Conservation (phyloP, 1,140 invertebrate species). For the Hetaerina americana region DNA sequence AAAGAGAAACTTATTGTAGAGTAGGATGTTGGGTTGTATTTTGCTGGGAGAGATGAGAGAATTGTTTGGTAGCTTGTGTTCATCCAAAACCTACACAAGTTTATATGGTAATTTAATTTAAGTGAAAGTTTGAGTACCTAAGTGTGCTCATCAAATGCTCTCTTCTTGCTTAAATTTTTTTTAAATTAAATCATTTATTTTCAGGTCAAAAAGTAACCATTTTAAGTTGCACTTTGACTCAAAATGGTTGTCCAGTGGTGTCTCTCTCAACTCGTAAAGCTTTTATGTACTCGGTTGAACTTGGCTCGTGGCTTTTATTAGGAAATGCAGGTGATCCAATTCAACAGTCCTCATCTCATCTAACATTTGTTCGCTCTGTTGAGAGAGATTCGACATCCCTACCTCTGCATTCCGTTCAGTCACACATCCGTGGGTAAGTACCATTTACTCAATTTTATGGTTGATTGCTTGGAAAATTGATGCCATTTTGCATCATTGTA, state of each 20-base stretch:
- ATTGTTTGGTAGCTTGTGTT: no score
- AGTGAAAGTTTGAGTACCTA: no score
- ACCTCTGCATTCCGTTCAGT: constrained; percentile 15
- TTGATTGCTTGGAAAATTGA: background rate
- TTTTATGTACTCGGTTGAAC: background rate
- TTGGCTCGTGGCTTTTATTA: constrained; percentile 26
- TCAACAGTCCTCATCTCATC: constrained; percentile 23
- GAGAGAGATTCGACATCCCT: constrained; percentile 6
- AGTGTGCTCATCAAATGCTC: no score
- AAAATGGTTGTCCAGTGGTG: background rate
- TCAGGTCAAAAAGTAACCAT: background rate
- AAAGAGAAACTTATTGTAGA: no score
- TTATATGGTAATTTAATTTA: no score
- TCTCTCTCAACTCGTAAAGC: background rate
- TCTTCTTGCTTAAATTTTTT: no score
- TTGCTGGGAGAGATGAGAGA: no score
- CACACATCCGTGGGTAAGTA: constrained; percentile 14
- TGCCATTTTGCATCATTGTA: no score
- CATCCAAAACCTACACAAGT: no score
- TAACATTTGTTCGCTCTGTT: constrained; percentile 9
- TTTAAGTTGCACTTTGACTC: background rate
- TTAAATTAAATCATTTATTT: no score
- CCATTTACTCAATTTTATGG: background rate
- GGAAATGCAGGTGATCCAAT: constrained; percentile 35
- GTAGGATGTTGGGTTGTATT: no score